Percentiles rank a stretch among this genome's conserved stretches.
Evolutionary conservation across 2,888 invertebrate species (phyloP).

Genomic region (Diaprepes abbreviatus): DNA sequence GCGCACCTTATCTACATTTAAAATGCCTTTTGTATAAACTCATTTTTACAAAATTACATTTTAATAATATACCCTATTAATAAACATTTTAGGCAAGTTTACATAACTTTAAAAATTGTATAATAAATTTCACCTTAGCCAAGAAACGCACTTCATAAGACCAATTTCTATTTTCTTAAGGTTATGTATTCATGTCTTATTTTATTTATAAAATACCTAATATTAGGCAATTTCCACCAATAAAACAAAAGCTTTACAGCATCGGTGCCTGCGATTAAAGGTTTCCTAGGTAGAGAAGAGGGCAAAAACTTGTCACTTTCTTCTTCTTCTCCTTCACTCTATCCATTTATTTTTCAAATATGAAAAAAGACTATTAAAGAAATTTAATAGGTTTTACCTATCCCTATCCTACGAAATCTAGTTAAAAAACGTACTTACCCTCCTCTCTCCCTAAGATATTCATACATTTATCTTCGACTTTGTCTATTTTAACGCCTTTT

Average conservation of each 20-base stretch:
- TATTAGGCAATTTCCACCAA: background rate
- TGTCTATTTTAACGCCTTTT: too few species aligned
- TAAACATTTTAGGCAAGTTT: background rate
- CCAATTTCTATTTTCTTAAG: slow-evolving; percentile 1
- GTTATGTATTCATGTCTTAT: background rate
- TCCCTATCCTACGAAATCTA: too few species aligned
- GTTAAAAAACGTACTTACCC: too few species aligned
- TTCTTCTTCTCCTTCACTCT: too few species aligned
- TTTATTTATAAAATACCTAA: background rate
- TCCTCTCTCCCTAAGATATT: too few species aligned
- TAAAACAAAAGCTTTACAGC: background rate
- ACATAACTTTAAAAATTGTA: background rate
- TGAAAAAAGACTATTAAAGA: too few species aligned
- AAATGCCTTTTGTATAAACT: slow-evolving; percentile 5
- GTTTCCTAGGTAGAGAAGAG: background rate
- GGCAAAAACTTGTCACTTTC: too few species aligned
- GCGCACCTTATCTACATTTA: background rate
- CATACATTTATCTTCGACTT: too few species aligned
- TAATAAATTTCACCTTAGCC: slow-evolving; percentile 12
- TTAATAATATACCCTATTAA: background rate
- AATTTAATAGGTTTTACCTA: too few species aligned
- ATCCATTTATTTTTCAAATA: too few species aligned
- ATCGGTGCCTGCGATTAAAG: background rate
- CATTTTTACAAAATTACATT: background rate
- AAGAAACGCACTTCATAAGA: background rate